Evolutionary conservation across 2,888 invertebrate species (phyloP).

Genomic region (Ommatoiulus sabulosus): DNA sequence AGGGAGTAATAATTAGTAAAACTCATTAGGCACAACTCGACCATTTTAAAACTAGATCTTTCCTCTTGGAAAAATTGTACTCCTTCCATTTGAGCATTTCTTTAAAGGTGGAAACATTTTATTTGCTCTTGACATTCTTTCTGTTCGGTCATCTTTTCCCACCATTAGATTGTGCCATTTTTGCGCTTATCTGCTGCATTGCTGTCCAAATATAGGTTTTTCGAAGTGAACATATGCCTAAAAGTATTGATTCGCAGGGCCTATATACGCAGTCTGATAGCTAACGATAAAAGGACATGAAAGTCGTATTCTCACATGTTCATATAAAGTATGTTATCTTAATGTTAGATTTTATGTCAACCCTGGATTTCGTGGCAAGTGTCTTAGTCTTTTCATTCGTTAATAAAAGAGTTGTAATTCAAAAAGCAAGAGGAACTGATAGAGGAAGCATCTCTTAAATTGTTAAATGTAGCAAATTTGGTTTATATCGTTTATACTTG

Average conservation of each 20-base stretch:
- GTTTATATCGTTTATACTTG: neutral
- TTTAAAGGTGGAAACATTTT: too few species aligned
- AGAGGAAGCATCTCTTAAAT: neutral
- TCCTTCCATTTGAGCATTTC: too few species aligned
- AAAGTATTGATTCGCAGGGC: neutral
- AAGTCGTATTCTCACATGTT: constrained; percentile 2
- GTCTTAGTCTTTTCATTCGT: neutral
- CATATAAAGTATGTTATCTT: neutral
- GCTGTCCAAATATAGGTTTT: neutral
- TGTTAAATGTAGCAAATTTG: neutral
- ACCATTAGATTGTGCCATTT: neutral
- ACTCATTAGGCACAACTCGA: neutral
- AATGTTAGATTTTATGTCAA: neutral
- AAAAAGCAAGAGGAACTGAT: neutral
- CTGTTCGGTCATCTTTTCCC: neutral
- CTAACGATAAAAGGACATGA: neutral
- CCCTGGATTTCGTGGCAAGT: neutral
- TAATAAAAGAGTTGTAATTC: neutral
- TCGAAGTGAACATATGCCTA: neutral
- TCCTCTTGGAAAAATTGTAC: too few species aligned
- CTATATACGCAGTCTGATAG: neutral
- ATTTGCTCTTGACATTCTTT: too few species aligned
- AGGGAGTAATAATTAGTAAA: neutral
- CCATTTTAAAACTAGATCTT: too few species aligned
- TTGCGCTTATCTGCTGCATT: neutral